Evolutionary conservation across 2,888 invertebrate genomes (phyloP).

Genomic region (Dioctria rufipes): DNA sequence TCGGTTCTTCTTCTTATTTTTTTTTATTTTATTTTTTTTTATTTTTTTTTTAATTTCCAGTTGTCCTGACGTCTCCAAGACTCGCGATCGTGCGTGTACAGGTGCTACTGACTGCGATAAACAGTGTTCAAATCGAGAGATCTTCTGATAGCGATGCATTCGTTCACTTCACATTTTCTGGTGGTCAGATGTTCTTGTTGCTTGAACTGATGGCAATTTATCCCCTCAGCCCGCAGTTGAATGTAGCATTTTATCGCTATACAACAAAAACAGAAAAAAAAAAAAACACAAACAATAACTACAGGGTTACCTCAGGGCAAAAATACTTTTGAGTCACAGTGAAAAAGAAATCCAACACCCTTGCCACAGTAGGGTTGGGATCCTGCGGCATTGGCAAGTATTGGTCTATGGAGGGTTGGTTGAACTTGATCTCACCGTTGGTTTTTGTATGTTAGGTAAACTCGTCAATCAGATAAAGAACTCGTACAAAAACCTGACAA

Average conservation of each 20-base stretch:
- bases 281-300: conserved; percentile 11
- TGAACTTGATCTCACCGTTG: conserved; percentile 50
- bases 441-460: conserved; percentile 47
- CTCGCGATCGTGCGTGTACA: conserved; percentile 58
- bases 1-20: neutral
- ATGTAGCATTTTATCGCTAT: conserved; percentile 30
- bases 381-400: conserved; percentile 6
- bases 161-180: conserved; percentile 54
- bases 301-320: conserved; percentile 14
- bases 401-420: conserved; percentile 54
- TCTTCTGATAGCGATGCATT: conserved; percentile 54
- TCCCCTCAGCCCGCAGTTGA: conserved; percentile 44
- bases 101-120: conserved; percentile 57
- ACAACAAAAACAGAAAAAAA: neutral
- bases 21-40: neutral
- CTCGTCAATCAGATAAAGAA: conserved; percentile 56
- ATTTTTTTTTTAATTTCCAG: conserved; percentile 16
- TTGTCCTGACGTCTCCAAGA: neutral
- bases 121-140: conserved; percentile 54
- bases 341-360: conserved; percentile 41
- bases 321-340: conserved; percentile 12
- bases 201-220: conserved; percentile 16
- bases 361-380: conserved; percentile 42
- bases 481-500: conserved; percentile 50
- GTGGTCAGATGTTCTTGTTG: conserved; percentile 57